Conservation (phyloP, 2,888 invertebrate species). For the Argynnis bischoffii region DNA sequence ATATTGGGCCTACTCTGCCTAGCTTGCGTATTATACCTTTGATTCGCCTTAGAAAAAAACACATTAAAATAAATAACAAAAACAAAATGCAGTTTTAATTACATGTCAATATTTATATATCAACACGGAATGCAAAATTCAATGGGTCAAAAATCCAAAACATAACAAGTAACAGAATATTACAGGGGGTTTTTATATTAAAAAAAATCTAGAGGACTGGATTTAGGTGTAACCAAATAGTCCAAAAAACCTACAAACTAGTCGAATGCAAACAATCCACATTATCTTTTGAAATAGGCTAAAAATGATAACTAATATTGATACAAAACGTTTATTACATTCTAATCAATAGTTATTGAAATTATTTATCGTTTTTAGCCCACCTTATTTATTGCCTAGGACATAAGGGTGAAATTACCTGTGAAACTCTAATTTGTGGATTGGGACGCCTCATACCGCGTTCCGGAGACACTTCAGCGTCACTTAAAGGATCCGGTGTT, state of each 20-base stretch:
- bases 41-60: constrained; percentile 64
- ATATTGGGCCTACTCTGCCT: constrained; percentile 65
- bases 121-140: not conserved
- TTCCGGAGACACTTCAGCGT: constrained; percentile 73
- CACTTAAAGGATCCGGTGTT: constrained; percentile 85
- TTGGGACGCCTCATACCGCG: constrained; percentile 62
- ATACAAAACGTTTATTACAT: not conserved
- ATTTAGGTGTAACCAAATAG: not conserved
- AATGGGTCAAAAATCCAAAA: constrained; percentile 2
- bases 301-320: not conserved
- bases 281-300: too few species aligned
- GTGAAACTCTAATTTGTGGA: constrained; percentile 79
- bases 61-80: constrained; percentile 29
- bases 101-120: not conserved
- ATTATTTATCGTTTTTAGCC: not conserved
- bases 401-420: constrained; percentile 56
- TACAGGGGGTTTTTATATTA: not conserved
- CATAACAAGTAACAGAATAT: not conserved
- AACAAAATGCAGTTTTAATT: constrained; percentile 11
- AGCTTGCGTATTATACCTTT: constrained; percentile 68
- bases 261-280: not conserved
- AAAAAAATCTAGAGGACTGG: constrained; percentile 1
- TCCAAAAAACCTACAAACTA: not conserved
- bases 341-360: not conserved
- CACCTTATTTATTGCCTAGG: too few species aligned